A percentile compares a stretch with the other conserved stretches of the same genome.
phyloP scores from a whole-genome alignment of 1,140 invertebrate species.

The Zaprionus camerounensis region DNA sequence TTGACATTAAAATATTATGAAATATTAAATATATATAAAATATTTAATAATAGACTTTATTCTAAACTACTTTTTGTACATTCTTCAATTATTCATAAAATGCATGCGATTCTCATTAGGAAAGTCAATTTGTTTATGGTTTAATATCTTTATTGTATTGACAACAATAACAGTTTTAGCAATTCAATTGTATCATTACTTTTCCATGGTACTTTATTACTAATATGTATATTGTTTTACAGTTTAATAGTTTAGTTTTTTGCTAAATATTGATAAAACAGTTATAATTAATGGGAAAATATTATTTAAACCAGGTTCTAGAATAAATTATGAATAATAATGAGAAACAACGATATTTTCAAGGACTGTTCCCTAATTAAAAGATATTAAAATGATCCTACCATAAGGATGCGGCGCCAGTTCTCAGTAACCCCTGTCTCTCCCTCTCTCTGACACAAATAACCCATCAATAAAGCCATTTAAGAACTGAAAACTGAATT shows the following conservation, averaged over 20 bases:
- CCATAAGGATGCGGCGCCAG: slow-evolving; percentile 16
- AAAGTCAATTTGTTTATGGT: too few relatives aligned
- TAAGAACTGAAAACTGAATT: slow-evolving; percentile 19
- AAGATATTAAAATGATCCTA: not conserved
- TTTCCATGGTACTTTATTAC: too few relatives aligned
- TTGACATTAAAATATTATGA: too few relatives aligned
- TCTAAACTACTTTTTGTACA: too few relatives aligned
- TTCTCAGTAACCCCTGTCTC: slow-evolving; percentile 8
- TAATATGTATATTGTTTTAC: not conserved
- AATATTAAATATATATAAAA: too few relatives aligned
- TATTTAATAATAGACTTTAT: too few relatives aligned
- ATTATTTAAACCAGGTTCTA: not conserved
- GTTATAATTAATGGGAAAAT: not conserved
- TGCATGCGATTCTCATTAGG: too few relatives aligned
- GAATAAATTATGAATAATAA: not conserved
- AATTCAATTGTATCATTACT: too few relatives aligned
- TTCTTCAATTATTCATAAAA: too few relatives aligned
- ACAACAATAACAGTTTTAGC: too few relatives aligned
- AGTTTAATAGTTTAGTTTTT: not conserved
- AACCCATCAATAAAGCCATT: slow-evolving; percentile 19
- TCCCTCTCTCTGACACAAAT: not conserved
- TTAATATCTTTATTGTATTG: not conserved
- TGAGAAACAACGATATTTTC: not conserved
- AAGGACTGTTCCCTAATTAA: not conserved
- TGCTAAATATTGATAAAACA: not conserved